Evolutionary conservation across 2,113 vertebrate species (phyloP), one percentile per base, ranked within the genome.

Genomic region (Saguinus imperator): DNA sequence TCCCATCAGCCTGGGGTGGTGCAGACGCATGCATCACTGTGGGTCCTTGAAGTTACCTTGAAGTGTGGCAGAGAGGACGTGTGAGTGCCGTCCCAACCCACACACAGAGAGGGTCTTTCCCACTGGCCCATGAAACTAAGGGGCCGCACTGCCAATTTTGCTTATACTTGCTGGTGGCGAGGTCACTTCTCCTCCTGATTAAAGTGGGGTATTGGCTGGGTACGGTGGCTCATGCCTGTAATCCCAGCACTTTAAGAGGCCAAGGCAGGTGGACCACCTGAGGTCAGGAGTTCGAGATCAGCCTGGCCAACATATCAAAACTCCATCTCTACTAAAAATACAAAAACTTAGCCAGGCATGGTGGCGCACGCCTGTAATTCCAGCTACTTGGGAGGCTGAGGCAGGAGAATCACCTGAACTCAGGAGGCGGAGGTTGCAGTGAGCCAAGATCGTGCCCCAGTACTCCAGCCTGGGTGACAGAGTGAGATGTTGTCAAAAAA

Each of bases 131-230:
- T 0, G 3, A 27, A 50, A n/a, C n/a, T 6, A 3, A 5, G 2
- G 23, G 3, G 0, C 37, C 20, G 18, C 72, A n/a, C 35, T 29
- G 43, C 64, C 0, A 1, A 40, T 18, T n/a, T 32, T 21, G 18
- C 5, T 40, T 12, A 3, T 5, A 1, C 18, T 0, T 7, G n/a
- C 1, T 1, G 9, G 29, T 1, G n/a, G 13, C 52, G 6, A 18
- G 25, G 84, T 23, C 37, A 1, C 8, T 1, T 0, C 13, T 37
- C 12, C 40, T 58, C 32, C 50, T 85, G 16, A 14, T 18, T 16
- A 8, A 9, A 79, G 25, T 14, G 7, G 29, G 52, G 8, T 5
- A 6, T 20, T 64, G 27, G 12, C 61, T 29, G 61, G 27, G 61
- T 64, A 29, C 5, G 2, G 61, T 64, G 61, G 61, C 61, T 64